Evolutionary conservation across 30 jellyfish, hydroid and myxozoan genomes (phyloP).

Genomic region (Turritopsis dohrnii): DNA sequence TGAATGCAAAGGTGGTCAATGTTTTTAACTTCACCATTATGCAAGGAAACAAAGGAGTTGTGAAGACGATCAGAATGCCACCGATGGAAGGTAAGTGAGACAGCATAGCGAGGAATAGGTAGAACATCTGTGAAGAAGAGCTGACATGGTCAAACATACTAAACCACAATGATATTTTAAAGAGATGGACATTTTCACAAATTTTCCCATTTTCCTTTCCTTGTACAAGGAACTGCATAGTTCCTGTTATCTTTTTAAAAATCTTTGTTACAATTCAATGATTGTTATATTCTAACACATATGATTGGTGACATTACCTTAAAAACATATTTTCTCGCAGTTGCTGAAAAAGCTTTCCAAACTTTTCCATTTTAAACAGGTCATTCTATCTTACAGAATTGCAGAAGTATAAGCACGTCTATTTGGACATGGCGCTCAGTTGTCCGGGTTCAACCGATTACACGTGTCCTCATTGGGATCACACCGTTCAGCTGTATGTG

Average conservation of each 20-base stretch:
- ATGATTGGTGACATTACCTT: background rate
- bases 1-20: slow-evolving; percentile 32
- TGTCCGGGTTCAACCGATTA: slow-evolving; percentile 92
- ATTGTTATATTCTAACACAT: background rate
- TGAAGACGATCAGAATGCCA: slow-evolving; percentile 52
- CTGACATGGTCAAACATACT: background rate
- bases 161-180: background rate
- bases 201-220: too few species aligned
- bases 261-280: too few species aligned
- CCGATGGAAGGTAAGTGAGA: slow-evolving; percentile 46
- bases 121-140: background rate
- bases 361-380: background rate
- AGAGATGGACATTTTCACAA: too few species aligned
- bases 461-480: slow-evolving; percentile 98
- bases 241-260: too few species aligned
- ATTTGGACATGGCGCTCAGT: slow-evolving; percentile 78
- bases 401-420: slow-evolving; percentile 62
- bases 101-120: background rate
- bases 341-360: too few species aligned
- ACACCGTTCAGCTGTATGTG: slow-evolving; percentile 81
- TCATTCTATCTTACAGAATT: slow-evolving; percentile 29
- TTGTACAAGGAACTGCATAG: too few species aligned
- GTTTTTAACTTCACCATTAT: slow-evolving; percentile 66
- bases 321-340: background rate
- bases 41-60: slow-evolving; percentile 94